Base-by-base conservation (phyloP, 1,140 invertebrate genomes). In the Megalopta genalis region DNA sequence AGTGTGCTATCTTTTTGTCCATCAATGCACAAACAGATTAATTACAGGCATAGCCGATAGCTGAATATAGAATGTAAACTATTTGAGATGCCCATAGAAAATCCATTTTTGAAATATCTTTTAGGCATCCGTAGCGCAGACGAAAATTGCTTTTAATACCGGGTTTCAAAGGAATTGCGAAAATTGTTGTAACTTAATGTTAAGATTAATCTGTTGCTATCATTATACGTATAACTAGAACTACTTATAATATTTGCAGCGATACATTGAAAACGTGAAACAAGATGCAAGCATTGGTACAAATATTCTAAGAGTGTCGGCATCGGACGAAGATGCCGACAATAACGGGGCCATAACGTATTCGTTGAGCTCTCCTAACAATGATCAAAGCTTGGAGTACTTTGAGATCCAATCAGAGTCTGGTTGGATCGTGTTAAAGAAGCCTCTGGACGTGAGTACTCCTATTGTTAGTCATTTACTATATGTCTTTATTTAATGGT, bases 251-350 rank as follows among this genome's bases (percentile, higher is more conserved):
- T 37, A 23, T 83, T 93, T 94, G 49, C 92, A 98, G 97, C 98
- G 98, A 97, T 99, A 98, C 93, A 96, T 98, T 80, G 98, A 99
- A 92, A 98, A 98, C 93, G 97, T 99, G 16, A 98, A 98, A 93
- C 98, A 99, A 94, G 98, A 99, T 90, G 98, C 98, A 32, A 98
- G 97, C 92, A 98, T 98, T 84, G 98, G 98, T 60, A 98, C 97
- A 46, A 98, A 98, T 91, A 98, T 99, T 85, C 93, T 99, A 65
- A 95, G 98, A 89, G 97, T 99, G 7, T 98, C 97, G 5, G 98
- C 98, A 80, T 98, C 97, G 54, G 98, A 99, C 90, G 98, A 98
- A 92, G 98, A 99, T 94, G 98, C 98, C 42, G 98, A 98, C 89
- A 98, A 98, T 90, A 98, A 99, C 91, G 98, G 98, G 21, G 97